These are phyloP conservation scores for Hirudinaria manillensis DNA, from an alignment of 2,888 invertebrate genomes.

Conservation along the genomic window DNA sequence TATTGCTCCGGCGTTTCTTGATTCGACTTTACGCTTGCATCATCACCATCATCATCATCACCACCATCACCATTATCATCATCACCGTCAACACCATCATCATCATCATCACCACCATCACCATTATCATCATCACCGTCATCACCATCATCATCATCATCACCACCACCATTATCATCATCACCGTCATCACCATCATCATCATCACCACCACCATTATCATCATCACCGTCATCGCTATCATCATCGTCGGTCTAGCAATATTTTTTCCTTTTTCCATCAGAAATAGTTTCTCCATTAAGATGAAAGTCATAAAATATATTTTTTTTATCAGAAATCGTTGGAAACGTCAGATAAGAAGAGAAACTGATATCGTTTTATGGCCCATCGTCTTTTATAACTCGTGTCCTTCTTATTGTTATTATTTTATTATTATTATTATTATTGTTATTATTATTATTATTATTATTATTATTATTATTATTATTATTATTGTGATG, in stretches of 20 bases:
- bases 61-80: neutral
- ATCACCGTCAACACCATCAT: conserved; percentile 10
- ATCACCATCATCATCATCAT: neutral
- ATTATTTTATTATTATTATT: too few species aligned
- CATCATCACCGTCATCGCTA: conserved; percentile 16
- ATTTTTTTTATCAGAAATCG: too few species aligned
- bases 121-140: neutral
- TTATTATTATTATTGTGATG: too few species aligned
- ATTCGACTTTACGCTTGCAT: neutral
- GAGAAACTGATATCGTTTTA: too few species aligned
- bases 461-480: too few species aligned
- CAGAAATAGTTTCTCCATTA: too few species aligned
- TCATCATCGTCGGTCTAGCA: conserved; percentile 3
- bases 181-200: conserved; percentile 6
- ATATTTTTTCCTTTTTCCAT: neutral
- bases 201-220: neutral
- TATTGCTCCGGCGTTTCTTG: too few species aligned
- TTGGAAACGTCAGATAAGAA: too few species aligned
- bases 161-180: neutral
- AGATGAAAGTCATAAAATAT: too few species aligned
- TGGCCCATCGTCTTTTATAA: too few species aligned
- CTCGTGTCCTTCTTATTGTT: too few species aligned
- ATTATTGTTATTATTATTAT: too few species aligned
- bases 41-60: neutral
- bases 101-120: conserved; percentile 12